Base-by-base conservation (phyloP, 2,113 vertebrate species). In the Pagrus major region DNA sequence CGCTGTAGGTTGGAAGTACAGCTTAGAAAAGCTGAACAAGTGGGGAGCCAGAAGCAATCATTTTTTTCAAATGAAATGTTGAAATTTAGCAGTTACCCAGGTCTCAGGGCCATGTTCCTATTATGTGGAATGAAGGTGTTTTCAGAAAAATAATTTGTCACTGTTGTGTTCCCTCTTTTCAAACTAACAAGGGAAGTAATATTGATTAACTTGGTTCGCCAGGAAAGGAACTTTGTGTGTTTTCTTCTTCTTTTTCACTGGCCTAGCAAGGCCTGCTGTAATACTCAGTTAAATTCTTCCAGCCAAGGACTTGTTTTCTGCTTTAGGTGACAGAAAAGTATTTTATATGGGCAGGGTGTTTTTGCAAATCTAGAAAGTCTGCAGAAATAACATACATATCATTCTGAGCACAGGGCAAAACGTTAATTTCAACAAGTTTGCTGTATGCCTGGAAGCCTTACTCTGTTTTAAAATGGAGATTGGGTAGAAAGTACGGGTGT, bases 161-260 rank as follows among this genome's bases (percentile, higher is more conserved):
- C 2, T 55, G 21, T 31, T 54, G 25, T 75, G 75, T 74, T 87
- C 63, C 63, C 58, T 64, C 70, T 83, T 65, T 78, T 11, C 49
- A 46, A 21, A 21, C 18, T 9, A 39, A 69, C 29, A 33, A 55
- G 31, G 15, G 49, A 76, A 83, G 61, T 75, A 7, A 29, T 55
- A 9, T 59, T 37, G 47, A 73, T 60, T 1, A 14, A 15, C 7
- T 15, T 14, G 52, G 51, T 4, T 7, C 18, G 41, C 14, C 20
- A 16, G 33, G 46, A 55, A 25, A 46, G 37, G 67, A 88, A 33
- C 55, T 80, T 64, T 33, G 12, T 44, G 21, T 54, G n/a, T 66
- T 52, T 59, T 65, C 39, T 60, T 83, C 61, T 70, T 58, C 46
- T 41, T 77, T 72, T 16, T 59, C 27, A 51, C 35, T 20, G 14